Evolutionary conservation across 35 echinoderm and acorn worm species (phyloP).

Genomic region (Amphiura filiformis): DNA sequence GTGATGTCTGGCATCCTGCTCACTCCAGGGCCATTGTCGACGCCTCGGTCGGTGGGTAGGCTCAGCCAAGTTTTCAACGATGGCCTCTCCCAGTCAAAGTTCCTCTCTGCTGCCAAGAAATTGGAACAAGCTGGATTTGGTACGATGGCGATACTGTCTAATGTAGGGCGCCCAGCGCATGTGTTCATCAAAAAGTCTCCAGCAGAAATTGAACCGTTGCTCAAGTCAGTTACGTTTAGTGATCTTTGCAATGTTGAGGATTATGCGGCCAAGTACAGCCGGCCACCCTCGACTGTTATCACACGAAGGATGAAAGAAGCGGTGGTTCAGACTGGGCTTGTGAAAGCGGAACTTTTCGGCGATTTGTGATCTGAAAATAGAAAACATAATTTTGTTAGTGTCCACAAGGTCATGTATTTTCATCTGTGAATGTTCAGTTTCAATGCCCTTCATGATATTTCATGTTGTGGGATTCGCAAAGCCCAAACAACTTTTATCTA

Average conservation of each 20-base stretch:
- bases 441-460: not conserved
- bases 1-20: not conserved
- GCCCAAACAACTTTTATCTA: not conserved
- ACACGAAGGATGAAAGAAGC: not conserved
- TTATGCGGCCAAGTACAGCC: not conserved
- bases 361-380: too few species aligned
- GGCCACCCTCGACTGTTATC: not conserved
- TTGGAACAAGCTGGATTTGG: not conserved
- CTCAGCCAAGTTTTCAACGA: not conserved
- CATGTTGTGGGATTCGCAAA: not conserved
- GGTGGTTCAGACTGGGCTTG: not conserved
- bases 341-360: not conserved
- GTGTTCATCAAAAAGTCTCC: not conserved
- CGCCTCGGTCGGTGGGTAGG: not conserved
- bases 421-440: too few species aligned
- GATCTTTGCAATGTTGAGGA: not conserved
- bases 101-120: not conserved
- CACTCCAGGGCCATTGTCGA: not conserved
- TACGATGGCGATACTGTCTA: not conserved
- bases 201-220: not conserved
- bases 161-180: not conserved
- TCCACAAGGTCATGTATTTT: too few species aligned
- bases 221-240: not conserved
- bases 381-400: too few species aligned
- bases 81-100: not conserved